These are phyloP conservation scores for Didymodactylos carnosus DNA, from an alignment of 2,888 invertebrate genomes.

Conservation along the genomic window DNA sequence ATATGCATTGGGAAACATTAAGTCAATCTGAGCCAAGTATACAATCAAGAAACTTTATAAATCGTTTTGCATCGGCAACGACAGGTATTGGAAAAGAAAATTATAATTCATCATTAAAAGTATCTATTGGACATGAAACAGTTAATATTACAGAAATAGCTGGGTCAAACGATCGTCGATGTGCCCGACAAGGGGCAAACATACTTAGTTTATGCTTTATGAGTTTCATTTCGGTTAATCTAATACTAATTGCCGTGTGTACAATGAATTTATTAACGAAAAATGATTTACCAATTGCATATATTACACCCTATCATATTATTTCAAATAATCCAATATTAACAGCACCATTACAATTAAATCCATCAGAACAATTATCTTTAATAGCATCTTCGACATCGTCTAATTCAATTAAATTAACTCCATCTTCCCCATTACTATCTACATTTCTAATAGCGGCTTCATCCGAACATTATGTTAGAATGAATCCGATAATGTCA, in stretches of 20 bases:
- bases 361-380: no score
- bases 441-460: no score
- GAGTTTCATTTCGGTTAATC: not conserved
- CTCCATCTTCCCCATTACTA: no score
- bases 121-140: not conserved
- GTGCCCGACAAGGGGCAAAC: not conserved
- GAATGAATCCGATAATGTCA: not conserved
- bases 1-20: not conserved
- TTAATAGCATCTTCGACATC: no score
- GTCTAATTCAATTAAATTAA: not conserved
- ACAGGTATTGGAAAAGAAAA: not conserved
- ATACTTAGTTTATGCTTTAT: not conserved
- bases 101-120: not conserved
- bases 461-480: no score
- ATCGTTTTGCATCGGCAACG: not conserved
- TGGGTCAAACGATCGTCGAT: not conserved
- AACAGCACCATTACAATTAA: not conserved
- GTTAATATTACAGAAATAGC: not conserved
- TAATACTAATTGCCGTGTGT: not conserved
- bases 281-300: not conserved
- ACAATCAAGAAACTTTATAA: not conserved
- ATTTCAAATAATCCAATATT: not conserved
- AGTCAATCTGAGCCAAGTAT: not conserved
- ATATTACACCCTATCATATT: no score
- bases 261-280: not conserved